Conservation (phyloP, 2,888 invertebrate genomes). For the Agapostemon virescens region DNA sequence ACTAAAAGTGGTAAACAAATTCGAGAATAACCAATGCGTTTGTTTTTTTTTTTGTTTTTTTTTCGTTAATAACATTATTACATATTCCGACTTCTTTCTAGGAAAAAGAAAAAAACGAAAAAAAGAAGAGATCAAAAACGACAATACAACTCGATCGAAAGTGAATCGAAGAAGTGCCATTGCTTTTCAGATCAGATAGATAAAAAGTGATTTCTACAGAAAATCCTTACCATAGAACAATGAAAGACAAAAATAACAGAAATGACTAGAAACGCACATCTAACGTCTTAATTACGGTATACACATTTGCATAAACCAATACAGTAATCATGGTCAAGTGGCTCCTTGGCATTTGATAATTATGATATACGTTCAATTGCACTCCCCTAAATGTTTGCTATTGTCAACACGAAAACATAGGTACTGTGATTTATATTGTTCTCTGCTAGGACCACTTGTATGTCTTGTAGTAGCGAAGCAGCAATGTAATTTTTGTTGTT, state of each 20-base stretch:
- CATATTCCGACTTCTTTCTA: background rate
- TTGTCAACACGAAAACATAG: constrained; percentile 56
- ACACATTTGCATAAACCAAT: constrained; percentile 22
- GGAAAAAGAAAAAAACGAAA: background rate
- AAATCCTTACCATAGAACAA: constrained; percentile 34
- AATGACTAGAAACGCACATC: constrained; percentile 28
- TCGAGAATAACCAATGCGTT: background rate
- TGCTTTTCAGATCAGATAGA: background rate
- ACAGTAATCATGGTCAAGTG: constrained; percentile 26
- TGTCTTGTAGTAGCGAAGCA: constrained; percentile 67
- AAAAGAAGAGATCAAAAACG: background rate
- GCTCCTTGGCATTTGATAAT: constrained; percentile 34
- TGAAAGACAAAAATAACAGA: constrained; percentile 1
- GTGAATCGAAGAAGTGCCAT: background rate
- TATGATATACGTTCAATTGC: constrained; percentile 22
- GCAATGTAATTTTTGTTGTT: constrained; percentile 62
- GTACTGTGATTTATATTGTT: constrained; percentile 54
- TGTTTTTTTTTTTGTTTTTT: too few species aligned
- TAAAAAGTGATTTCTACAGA: background rate
- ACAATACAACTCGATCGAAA: constrained; percentile 2
- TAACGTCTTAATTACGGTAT: constrained; percentile 36
- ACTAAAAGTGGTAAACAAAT: constrained; percentile 24
- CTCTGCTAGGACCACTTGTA: constrained; percentile 64
- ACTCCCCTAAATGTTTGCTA: constrained; percentile 45
- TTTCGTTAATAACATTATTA: constrained; percentile 1